Evolutionary conservation across 2,113 vertebrate genomes (phyloP).

Genomic region (Leptodactylus fuscus): DNA sequence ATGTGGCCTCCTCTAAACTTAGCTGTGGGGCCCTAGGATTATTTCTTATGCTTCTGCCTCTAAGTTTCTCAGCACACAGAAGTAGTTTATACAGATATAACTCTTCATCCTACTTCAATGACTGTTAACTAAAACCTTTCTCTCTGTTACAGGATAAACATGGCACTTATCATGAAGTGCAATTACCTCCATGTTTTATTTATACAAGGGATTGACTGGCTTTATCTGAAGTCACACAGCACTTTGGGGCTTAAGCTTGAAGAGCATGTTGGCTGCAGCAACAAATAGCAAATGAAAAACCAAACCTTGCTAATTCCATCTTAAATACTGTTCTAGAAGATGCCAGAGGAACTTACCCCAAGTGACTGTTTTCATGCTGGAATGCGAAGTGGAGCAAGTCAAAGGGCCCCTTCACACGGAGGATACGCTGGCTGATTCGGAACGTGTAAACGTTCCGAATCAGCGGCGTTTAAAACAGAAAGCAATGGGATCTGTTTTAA

Average conservation of each 20-base stretch:
- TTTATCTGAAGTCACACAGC: constrained; percentile 37
- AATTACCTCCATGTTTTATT: constrained; percentile 22
- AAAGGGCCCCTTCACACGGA: no score
- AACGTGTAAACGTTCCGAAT: no score
- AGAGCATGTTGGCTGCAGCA: constrained; percentile 11
- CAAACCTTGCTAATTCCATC: constrained; percentile 15
- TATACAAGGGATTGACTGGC: constrained; percentile 30
- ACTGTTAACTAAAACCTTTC: not conserved
- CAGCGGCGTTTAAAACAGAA: no score
- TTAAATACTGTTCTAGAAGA: not conserved
- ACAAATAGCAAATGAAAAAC: constrained; percentile 6
- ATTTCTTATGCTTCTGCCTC: not conserved
- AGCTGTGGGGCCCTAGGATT: not conserved
- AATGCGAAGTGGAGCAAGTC: no score
- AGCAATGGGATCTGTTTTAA: no score
- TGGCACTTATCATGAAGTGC: constrained; percentile 26
- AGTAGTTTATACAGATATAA: not conserved
- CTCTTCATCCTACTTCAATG: no score
- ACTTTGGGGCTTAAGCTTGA: constrained; percentile 27
- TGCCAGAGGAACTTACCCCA: constrained; percentile 5
- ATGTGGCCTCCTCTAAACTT: not conserved
- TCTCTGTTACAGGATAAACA: not conserved
- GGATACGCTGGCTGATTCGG: no score
- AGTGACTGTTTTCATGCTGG: not conserved
- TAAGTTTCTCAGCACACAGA: not conserved